These are phyloP conservation scores for Neoaliturus tenellus DNA, from an alignment of 2,888 invertebrate species.

Conservation along the genomic window DNA sequence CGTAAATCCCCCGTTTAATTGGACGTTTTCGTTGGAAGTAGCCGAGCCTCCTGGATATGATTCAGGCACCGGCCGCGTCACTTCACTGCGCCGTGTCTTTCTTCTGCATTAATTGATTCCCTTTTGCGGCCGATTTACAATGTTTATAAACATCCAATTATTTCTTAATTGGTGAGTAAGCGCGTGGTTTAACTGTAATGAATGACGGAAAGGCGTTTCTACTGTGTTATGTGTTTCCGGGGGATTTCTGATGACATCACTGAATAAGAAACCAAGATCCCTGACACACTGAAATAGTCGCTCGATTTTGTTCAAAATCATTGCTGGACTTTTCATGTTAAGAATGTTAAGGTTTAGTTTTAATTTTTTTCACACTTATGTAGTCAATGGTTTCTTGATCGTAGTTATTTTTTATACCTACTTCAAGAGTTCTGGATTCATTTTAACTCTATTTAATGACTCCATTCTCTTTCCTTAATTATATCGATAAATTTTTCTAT, in stretches of 20 bases:
- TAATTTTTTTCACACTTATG: too few relatives aligned
- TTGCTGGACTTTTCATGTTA: too few relatives aligned
- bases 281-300: too few relatives aligned
- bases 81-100: background rate
- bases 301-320: too few relatives aligned
- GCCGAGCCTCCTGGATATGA: slow-evolving; percentile 15
- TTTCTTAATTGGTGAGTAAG: slow-evolving; percentile 27
- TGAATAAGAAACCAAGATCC: too few relatives aligned
- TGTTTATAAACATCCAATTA: slow-evolving; percentile 20
- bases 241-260: background rate
- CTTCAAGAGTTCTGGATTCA: too few relatives aligned
- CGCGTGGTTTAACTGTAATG: background rate
- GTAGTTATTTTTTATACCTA: too few relatives aligned
- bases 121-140: background rate
- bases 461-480: too few relatives aligned
- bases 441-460: too few relatives aligned
- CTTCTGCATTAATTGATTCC: background rate
- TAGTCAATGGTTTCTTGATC: too few relatives aligned
- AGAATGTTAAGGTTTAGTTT: too few relatives aligned
- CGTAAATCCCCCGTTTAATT: slow-evolving; percentile 19
- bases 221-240: slow-evolving; percentile 1
- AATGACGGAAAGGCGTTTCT: background rate
- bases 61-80: background rate
- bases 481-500: too few relatives aligned
- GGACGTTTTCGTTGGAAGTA: slow-evolving; percentile 1